phyloP scores from a whole-genome alignment of 2,113 vertebrate species.

The Apistogramma diplotaenia region DNA sequence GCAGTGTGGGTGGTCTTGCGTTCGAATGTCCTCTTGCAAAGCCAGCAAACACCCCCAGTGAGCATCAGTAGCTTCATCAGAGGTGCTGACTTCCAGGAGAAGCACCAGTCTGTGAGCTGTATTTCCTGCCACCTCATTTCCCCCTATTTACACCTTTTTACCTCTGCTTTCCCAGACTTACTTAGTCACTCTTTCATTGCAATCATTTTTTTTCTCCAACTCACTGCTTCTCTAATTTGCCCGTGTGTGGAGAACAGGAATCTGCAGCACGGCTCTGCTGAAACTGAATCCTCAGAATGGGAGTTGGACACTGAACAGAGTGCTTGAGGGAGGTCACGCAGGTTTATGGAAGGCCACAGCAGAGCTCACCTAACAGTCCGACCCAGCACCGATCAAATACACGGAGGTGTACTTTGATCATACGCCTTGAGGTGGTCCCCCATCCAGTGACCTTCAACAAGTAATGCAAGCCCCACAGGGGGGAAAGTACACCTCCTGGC shows the following conservation, averaged over 20 bases:
- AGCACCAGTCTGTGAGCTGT: neutral
- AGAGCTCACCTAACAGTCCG: slow-evolving; percentile 20
- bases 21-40: slow-evolving; percentile 34
- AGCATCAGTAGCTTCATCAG: slow-evolving; percentile 8
- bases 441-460: slow-evolving; percentile 4
- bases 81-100: neutral
- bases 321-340: slow-evolving; percentile 25
- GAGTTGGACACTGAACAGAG: slow-evolving; percentile 2
- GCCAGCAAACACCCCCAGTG: slow-evolving; percentile 32
- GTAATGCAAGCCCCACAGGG: slow-evolving; percentile 35
- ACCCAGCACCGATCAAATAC: slow-evolving; percentile 28
- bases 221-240: slow-evolving; percentile 41
- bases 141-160: slow-evolving; percentile 27
- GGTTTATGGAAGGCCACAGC: slow-evolving; percentile 47
- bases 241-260: slow-evolving; percentile 41
- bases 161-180: slow-evolving; percentile 14
- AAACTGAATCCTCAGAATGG: slow-evolving; percentile 59
- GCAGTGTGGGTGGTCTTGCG: slow-evolving; percentile 47
- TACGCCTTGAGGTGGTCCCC: slow-evolving; percentile 3
- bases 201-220: slow-evolving; percentile 37
- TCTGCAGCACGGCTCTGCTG: slow-evolving; percentile 39
- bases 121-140: slow-evolving; percentile 37
- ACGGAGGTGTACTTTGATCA: slow-evolving; percentile 34
- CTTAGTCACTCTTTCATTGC: slow-evolving; percentile 2
- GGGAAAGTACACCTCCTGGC: neutral